Base-by-base conservation (phyloP, 2,113 vertebrate species). In the Marcusenius ussheri region DNA sequence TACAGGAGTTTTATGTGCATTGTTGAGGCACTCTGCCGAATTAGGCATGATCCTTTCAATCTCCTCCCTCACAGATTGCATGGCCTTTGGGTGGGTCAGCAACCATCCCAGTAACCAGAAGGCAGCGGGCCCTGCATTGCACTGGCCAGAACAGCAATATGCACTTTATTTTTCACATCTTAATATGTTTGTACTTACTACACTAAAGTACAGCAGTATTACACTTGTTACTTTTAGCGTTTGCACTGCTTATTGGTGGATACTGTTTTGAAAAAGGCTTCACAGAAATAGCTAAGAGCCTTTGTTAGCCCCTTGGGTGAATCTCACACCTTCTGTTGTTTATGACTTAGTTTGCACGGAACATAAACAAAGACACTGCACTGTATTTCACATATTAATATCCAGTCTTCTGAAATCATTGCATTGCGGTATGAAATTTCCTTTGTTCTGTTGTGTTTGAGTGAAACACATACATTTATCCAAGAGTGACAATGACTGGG, bases 41-140 rank as follows among this genome's bases (percentile, higher is more conserved):
- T 89, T 89, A 90, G 94, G 88, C 70, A 91, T 11, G 27, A 92
- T 31, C 1, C 15, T 85, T 90, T 93, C 92, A 2, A 96, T 91
- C 91, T 99, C 97, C 77, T 92, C 92, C 90, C 94, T 95, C 90
- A 97, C 95, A 0, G 96, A 96, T 50, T 94, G 92, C 95, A 96
- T 88, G 49, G 97, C 97, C 92, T 96, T 93, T 0, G 97, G 96
- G 89, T 96, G 91, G 91, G 96, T 97, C 27, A 97, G 96, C 89
- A 98, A 95, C 93, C 96, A 98, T 0, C 96, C 93, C 46, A 99
- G 95, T 88, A 98, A 93, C 96, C 97, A 98, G 94, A 98, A 98
- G 85, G 95, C 94, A 27, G 93, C 96, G 53, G 97, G 97, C 10
- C 96, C 97, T 83, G 93, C 94, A 74, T 97, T 97, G 17, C 97